These are phyloP conservation scores for Litoditis marina DNA, from an alignment of 2,888 invertebrate genomes.

Conservation along the genomic window DNA sequence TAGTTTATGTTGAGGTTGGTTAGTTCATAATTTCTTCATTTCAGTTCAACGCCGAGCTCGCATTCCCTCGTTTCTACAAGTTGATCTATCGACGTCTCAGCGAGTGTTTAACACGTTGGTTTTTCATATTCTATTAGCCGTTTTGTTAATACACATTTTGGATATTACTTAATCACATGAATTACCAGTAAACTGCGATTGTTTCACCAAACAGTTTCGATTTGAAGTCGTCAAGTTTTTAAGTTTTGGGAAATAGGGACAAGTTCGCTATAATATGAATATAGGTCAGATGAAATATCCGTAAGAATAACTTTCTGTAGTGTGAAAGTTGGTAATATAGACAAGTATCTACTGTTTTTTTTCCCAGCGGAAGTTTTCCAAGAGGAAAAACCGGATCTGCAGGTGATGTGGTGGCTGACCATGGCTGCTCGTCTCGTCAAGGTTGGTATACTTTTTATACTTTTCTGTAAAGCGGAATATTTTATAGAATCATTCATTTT, in stretches of 20 bases:
- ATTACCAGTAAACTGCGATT: too few species aligned
- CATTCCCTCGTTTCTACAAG: conserved; percentile 53
- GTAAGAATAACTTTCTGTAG: neutral
- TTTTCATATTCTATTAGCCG: too few species aligned
- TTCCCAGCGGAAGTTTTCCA: conserved; percentile 32
- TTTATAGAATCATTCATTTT: too few species aligned
- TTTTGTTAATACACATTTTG: too few species aligned
- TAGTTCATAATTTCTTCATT: conserved; percentile 1
- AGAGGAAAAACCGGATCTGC: conserved; percentile 48
- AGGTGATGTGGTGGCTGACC: conserved; percentile 56
- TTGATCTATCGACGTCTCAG: conserved; percentile 41
- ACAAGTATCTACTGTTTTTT: too few species aligned
- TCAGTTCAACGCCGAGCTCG: conserved; percentile 42
- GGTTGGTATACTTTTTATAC: conserved; percentile 62
- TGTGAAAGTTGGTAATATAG: too few species aligned
- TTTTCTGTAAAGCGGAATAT: too few species aligned
- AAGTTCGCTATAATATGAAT: too few species aligned
- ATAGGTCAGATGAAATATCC: too few species aligned
- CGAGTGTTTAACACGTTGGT: conserved; percentile 38
- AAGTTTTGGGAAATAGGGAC: too few species aligned
- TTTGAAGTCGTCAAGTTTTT: too few species aligned
- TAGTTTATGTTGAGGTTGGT: neutral
- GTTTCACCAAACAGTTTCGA: too few species aligned
- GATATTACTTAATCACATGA: neutral
- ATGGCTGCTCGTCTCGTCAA: conserved; percentile 67